Evolutionary conservation across 2,888 invertebrate genomes (phyloP).

Genomic region (Eudemis profundana): DNA sequence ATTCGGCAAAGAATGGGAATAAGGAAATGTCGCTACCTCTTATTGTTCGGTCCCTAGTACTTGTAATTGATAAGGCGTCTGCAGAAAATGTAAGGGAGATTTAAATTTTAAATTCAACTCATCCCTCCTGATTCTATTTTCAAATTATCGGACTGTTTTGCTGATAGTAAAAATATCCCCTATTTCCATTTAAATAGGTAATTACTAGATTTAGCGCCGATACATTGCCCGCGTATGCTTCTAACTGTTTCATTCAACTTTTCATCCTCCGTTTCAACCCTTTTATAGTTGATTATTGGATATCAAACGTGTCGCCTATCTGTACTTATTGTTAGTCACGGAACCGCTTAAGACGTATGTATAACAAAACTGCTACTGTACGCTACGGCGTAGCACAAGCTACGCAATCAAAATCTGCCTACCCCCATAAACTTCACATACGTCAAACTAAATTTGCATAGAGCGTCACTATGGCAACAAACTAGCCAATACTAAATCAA

Average conservation of each 20-base stretch:
- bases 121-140: slow-evolving; percentile 57
- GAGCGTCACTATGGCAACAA: slow-evolving; percentile 19
- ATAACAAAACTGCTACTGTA: too few relatives aligned
- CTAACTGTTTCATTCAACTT: not conserved
- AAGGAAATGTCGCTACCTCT: slow-evolving; percentile 69
- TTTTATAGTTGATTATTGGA: too few relatives aligned
- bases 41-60: slow-evolving; percentile 71
- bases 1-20: slow-evolving; percentile 70
- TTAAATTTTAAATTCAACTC: slow-evolving; percentile 78
- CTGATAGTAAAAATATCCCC: slow-evolving; percentile 17
- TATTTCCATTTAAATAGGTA: slow-evolving; percentile 2
- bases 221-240: too few relatives aligned
- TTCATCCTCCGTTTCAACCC: too few relatives aligned
- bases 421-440: not conserved
- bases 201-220: too few relatives aligned
- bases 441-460: slow-evolving; percentile 18
- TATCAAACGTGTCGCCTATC: too few relatives aligned
- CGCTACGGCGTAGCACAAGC: not conserved
- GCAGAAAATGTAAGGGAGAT: slow-evolving; percentile 55
- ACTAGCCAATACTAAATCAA: slow-evolving; percentile 43
- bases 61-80: slow-evolving; percentile 82
- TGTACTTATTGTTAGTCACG: too few relatives aligned
- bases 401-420: not conserved
- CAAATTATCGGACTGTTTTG: slow-evolving; percentile 27
- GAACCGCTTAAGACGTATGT: too few relatives aligned